Percentiles rank a stretch among this genome's conserved stretches.
These are phyloP conservation scores for Xylophagus ater DNA, from an alignment of 2,888 invertebrate species.

Conservation along the genomic window DNA sequence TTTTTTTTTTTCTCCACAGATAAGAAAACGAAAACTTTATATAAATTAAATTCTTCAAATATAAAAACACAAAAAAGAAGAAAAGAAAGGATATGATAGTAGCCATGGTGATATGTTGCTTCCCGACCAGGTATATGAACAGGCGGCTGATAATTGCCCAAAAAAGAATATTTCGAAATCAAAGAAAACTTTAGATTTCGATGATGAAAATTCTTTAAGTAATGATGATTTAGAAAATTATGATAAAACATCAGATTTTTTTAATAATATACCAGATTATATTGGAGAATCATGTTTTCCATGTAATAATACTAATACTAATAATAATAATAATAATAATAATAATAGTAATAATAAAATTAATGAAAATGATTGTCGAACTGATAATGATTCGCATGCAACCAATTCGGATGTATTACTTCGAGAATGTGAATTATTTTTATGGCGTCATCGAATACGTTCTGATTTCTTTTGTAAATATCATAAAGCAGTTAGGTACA, in stretches of 20 bases:
- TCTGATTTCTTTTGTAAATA: constrained; percentile 70
- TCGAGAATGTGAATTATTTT: constrained; percentile 51
- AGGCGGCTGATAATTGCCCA: constrained; percentile 28
- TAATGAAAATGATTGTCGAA: too few species aligned
- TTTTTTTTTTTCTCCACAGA: too few species aligned
- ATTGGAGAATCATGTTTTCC: constrained; percentile 25
- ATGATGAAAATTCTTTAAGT: constrained; percentile 2
- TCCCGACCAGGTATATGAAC: constrained; percentile 72
- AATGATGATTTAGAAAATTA: constrained; percentile 21
- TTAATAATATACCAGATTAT: constrained; percentile 33
- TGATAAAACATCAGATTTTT: constrained; percentile 29
- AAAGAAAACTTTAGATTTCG: too few species aligned
- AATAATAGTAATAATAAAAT: too few species aligned
- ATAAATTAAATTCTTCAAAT: too few species aligned
- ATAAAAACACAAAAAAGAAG: too few species aligned
- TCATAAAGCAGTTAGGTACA: constrained; percentile 43
- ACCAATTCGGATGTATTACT: constrained; percentile 27
- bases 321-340: not conserved
- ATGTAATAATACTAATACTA: constrained; percentile 5
- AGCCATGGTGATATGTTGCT: constrained; percentile 48
- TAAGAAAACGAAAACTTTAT: too few species aligned
- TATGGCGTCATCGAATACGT: constrained; percentile 53
- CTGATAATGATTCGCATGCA: too few species aligned
- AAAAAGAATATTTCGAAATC: too few species aligned
- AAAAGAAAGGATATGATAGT: too few species aligned